phyloP scores from a whole-genome alignment of 2,888 invertebrate species.

The Chrysopilus asiliformis region DNA sequence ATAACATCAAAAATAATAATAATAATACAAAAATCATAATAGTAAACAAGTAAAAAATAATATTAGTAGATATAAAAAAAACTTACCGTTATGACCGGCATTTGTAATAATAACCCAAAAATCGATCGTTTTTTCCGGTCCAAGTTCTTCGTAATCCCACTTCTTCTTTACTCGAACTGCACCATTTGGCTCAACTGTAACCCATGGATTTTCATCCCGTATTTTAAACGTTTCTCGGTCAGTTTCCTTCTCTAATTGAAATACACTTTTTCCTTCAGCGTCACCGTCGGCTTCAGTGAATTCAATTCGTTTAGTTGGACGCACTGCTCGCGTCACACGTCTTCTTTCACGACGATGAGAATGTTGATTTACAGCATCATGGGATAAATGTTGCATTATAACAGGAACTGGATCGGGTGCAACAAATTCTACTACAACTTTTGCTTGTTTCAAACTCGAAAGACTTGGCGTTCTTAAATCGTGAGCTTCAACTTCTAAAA shows the following conservation, averaged over 20 bases:
- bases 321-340: constrained; percentile 76
- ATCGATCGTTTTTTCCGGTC: constrained; percentile 88
- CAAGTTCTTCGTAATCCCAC: constrained; percentile 93
- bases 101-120: constrained; percentile 93
- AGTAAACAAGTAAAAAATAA: not conserved
- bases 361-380: constrained; percentile 35
- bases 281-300: constrained; percentile 86
- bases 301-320: constrained; percentile 86
- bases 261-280: constrained; percentile 74
- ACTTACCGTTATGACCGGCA: constrained; percentile 75
- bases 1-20: too few species aligned
- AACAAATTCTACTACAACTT: constrained; percentile 62
- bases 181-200: constrained; percentile 81
- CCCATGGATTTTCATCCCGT: constrained; percentile 88
- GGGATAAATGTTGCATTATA: constrained; percentile 43
- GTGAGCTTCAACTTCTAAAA: constrained; percentile 68
- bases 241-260: constrained; percentile 81
- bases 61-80: not conserved
- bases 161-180: constrained; percentile 88
- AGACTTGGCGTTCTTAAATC: constrained; percentile 64
- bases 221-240: constrained; percentile 88
- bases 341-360: constrained; percentile 57
- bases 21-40: too few species aligned
- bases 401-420: constrained; percentile 44
- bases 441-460: constrained; percentile 54